Percentiles rank a stretch among this genome's conserved stretches.
phyloP scores from a whole-genome alignment of 2,797 vertebrate species.

The Heliangelus exortis region DNA sequence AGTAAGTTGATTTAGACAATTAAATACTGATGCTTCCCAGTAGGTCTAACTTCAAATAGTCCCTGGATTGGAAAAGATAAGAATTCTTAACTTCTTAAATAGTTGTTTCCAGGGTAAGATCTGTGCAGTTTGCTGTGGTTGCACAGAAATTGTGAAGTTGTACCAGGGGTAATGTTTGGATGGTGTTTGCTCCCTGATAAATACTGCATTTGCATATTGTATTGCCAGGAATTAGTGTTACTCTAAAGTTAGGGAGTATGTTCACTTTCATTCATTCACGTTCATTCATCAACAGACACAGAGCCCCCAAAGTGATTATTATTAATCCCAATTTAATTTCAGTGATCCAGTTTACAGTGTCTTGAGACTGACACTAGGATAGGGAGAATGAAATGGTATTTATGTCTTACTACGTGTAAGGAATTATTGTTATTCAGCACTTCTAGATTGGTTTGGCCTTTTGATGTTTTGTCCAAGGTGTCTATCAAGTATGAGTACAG shows the following conservation, averaged over 20 bases:
- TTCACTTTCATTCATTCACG: not conserved
- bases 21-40: not conserved
- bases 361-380: not conserved
- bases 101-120: not conserved
- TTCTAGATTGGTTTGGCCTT: not conserved
- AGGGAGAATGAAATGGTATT: not conserved
- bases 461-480: not conserved
- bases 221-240: not conserved
- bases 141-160: not conserved
- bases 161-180: not conserved
- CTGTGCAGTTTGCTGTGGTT: not conserved
- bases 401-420: not conserved
- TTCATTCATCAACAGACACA: not conserved
- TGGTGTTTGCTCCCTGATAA: not conserved
- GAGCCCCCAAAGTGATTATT: not conserved
- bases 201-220: not conserved
- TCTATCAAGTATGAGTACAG: not conserved
- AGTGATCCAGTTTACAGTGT: not conserved
- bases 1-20: not conserved
- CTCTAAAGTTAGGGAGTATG: not conserved
- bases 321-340: slow-evolving; percentile 30
- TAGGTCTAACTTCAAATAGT: not conserved
- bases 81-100: not conserved
- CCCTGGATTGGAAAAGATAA: not conserved
- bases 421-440: not conserved